Conservation (phyloP, 2,113 vertebrate species). For the Carettochelys insculpta region DNA sequence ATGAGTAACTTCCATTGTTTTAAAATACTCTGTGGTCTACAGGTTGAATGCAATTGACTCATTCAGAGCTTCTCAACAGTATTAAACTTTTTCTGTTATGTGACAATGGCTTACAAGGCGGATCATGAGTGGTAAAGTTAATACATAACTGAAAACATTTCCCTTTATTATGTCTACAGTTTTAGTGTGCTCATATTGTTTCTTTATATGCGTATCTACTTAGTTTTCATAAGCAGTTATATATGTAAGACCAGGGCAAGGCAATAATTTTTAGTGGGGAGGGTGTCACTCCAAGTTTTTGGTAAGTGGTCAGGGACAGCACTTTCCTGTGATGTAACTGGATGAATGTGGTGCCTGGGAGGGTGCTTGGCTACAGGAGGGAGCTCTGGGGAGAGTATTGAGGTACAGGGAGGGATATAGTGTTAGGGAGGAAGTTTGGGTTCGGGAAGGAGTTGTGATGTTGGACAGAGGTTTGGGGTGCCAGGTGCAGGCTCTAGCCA, state of each 20-base stretch:
- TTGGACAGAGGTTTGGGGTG: no score
- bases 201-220: not conserved
- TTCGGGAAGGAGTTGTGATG: no score
- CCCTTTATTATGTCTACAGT: not conserved
- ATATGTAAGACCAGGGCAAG: not conserved
- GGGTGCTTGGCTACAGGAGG: no score
- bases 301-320: no score
- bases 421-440: no score
- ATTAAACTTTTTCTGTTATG: not conserved
- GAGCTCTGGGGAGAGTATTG: no score
- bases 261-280: no score
- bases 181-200: not conserved
- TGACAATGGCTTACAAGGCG: not conserved
- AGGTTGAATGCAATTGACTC: constrained; percentile 20
- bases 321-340: no score
- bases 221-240: not conserved
- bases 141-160: not conserved
- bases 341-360: no score
- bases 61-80: constrained; percentile 14
- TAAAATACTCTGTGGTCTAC: constrained; percentile 36
- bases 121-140: not conserved
- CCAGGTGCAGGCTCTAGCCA: no score
- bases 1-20: constrained; percentile 41
- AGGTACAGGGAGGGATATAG: no score
- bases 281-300: no score